Percentiles rank a stretch among this genome's conserved stretches.
These are phyloP conservation scores for Elachura formosa DNA, from an alignment of 2,113 vertebrate species.

Conservation along the genomic window DNA sequence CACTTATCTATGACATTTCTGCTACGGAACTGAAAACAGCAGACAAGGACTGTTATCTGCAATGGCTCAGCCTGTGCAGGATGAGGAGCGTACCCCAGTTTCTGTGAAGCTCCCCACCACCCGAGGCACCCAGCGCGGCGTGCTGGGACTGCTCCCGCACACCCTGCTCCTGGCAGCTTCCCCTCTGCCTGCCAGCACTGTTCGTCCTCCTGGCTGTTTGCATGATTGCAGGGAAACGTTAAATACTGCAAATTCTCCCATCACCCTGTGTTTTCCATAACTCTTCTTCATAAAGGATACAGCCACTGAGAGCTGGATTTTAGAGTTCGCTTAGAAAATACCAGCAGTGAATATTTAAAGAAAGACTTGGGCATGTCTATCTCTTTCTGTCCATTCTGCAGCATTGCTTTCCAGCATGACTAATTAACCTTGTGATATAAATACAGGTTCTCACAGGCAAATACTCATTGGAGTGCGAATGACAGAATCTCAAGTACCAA, in stretches of 20 bases:
- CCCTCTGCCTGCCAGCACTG: fast-evolving
- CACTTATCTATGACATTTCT: constrained; percentile 11
- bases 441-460: neutral
- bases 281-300: neutral
- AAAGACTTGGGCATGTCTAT: neutral
- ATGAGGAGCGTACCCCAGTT: neutral
- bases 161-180: neutral
- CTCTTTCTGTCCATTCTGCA: neutral
- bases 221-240: neutral
- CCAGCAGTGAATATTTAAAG: neutral
- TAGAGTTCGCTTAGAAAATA: neutral
- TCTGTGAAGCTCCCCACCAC: neutral
- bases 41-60: neutral
- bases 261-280: neutral
- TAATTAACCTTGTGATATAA: neutral
- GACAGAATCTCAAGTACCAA: neutral
- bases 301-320: neutral
- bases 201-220: neutral
- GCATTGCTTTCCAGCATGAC: neutral
- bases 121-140: fast-evolving
- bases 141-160: fast-evolving
- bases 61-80: neutral
- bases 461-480: neutral
- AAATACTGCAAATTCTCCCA: neutral
- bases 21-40: neutral